These are phyloP conservation scores for Esox lucius DNA, from an alignment of 2,797 vertebrate genomes.

Conservation along the genomic window DNA sequence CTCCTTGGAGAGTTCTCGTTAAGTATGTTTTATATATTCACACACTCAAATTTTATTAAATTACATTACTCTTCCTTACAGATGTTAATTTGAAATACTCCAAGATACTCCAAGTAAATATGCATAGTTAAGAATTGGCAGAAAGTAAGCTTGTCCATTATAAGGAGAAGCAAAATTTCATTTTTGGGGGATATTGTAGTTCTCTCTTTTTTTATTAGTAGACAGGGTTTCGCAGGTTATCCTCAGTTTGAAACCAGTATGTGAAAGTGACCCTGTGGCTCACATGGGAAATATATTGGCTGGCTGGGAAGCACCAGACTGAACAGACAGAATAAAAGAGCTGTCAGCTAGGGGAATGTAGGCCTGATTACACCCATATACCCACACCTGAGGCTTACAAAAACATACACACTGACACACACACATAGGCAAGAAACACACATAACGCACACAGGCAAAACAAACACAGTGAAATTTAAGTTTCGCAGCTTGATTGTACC, in stretches of 20 bases:
- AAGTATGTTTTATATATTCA: too few relatives aligned
- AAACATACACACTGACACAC: conserved; percentile 11
- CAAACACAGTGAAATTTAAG: conserved; percentile 13
- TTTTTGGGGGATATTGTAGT: too few relatives aligned
- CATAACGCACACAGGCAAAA: background rate
- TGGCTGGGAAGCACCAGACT: conserved; percentile 57
- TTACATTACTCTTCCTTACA: too few relatives aligned
- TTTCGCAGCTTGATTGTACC: too few relatives aligned
- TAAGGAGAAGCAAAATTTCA: too few relatives aligned
- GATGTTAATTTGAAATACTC: too few relatives aligned
- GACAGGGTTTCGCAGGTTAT: conserved; percentile 38
- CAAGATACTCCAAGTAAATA: too few relatives aligned
- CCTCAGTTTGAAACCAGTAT: conserved; percentile 42
- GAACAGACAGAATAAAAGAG: conserved; percentile 65
- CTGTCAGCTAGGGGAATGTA: conserved; percentile 69
- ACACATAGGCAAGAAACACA: conserved; percentile 7
- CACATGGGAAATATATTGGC: conserved; percentile 67
- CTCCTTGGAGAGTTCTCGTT: too few relatives aligned
- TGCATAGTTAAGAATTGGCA: too few relatives aligned
- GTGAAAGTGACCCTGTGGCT: conserved; percentile 51
- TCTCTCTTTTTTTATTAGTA: too few relatives aligned
- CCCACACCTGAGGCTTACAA: conserved; percentile 65
- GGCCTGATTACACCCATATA: conserved; percentile 66
- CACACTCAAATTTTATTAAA: too few relatives aligned
- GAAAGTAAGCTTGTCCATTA: too few relatives aligned